Conservation (phyloP, 2,797 vertebrate species). For the Fistularia tabacaria region DNA sequence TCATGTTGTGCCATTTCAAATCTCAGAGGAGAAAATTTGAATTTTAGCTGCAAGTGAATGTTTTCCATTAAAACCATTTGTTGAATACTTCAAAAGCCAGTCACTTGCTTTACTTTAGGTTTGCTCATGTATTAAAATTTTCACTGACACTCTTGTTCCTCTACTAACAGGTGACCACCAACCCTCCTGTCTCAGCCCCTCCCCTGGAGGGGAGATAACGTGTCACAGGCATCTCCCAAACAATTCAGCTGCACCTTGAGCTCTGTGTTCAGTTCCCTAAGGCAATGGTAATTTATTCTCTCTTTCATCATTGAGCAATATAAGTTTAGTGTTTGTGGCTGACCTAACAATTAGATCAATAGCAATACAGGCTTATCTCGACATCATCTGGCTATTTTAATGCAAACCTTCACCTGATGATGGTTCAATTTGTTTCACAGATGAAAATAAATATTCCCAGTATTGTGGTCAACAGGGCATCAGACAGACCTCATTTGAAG, state of each 20-base stretch:
- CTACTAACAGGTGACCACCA: slow-evolving; percentile 67
- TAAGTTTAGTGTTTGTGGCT: slow-evolving; percentile 1
- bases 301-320: slow-evolving; percentile 40
- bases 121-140: slow-evolving; percentile 60
- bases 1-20: background rate
- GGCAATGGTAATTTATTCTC: slow-evolving; percentile 38
- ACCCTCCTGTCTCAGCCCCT: slow-evolving; percentile 39
- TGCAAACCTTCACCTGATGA: slow-evolving; percentile 18
- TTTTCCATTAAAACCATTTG: slow-evolving; percentile 20
- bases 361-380: too few species aligned
- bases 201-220: slow-evolving; percentile 52
- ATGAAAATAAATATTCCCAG: slow-evolving; percentile 29
- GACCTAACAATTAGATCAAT: background rate
- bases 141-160: slow-evolving; percentile 63
- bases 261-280: slow-evolving; percentile 35
- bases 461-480: slow-evolving; percentile 32
- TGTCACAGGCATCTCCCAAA: slow-evolving; percentile 62
- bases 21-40: background rate
- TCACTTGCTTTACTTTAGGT: slow-evolving; percentile 47
- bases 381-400: background rate
- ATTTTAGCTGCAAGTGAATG: slow-evolving; percentile 23
- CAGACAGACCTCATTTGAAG: slow-evolving; percentile 34
- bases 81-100: slow-evolving; percentile 64
- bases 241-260: slow-evolving; percentile 38
- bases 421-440: slow-evolving; percentile 19